Evolutionary conservation across 2,888 invertebrate genomes (phyloP), one percentile per base, ranked within the genome.

Genomic region (Ariolimax columbianus): DNA sequence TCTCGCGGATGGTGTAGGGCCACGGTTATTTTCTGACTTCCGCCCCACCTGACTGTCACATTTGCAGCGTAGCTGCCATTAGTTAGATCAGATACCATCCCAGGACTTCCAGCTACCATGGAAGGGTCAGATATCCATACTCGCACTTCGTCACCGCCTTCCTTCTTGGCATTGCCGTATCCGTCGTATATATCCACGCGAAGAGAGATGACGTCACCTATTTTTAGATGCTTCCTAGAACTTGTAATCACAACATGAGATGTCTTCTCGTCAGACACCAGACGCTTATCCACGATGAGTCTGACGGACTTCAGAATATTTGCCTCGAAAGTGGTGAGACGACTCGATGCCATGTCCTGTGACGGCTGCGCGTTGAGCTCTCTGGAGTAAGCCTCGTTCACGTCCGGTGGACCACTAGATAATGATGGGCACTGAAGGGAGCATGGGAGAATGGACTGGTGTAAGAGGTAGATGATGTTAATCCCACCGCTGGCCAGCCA

Each of bases 121-220:
- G 19, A n/a, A 36, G 14, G 36, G 51, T 70, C 33, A 43, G 14
- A n/a, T 43, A 81, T 68, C 81, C 81, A 81, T 36, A 70, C 70
- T 11, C 81, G 59, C 19, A 81, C 36, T 19, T 70, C 63, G 33
- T 81, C 81, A 17, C 81, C 81, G 3, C 81, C 81, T 43, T 14
- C 23, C 33, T 47, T n/a, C 43, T 30, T 40, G 0, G 33, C 63
- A 2, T 33, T 38, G 14, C 70, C 70, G 33, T 43, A 47, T 0
- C 43, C 81, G 30, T 81, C 81, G 19, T 40, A 66, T 14, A 81
- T 0, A 38, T 66, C 70, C 9, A 81, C 26, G 1, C 68, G 70
- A 47, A 81, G 68, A 9, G 51, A 3, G 1, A 81, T 0, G n/a
- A n/a, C 23, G 19, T 81, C 81, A 33, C 81, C 81, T 0, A 33